These are phyloP conservation scores for Antheraea pernyi DNA, from an alignment of 1,140 invertebrate genomes.

Conservation along the genomic window DNA sequence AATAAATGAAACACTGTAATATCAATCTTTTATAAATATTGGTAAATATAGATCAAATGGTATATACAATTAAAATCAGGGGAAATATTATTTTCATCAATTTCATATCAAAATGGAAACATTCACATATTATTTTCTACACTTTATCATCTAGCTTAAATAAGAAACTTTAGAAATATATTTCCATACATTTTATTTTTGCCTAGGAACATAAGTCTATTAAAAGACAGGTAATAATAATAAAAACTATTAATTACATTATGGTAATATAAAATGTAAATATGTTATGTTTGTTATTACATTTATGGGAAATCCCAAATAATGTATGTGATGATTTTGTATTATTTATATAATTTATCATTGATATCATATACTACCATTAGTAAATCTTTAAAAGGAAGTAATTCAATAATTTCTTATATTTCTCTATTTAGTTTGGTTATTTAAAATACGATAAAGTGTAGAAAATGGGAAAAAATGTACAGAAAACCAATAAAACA, in stretches of 20 bases:
- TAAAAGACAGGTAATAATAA: neutral
- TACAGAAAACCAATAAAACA: constrained; percentile 68
- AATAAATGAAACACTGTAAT: constrained; percentile 62
- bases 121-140: constrained; percentile 72
- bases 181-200: constrained; percentile 42
- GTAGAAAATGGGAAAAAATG: constrained; percentile 72
- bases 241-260: neutral
- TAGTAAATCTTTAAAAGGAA: too few relatives aligned
- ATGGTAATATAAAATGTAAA: neutral
- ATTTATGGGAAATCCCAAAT: too few relatives aligned
- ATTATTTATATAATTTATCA: too few relatives aligned
- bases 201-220: constrained; percentile 56
- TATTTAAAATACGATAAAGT: constrained; percentile 63
- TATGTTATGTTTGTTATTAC: too few relatives aligned
- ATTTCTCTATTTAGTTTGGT: neutral
- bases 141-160: constrained; percentile 70
- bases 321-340: too few relatives aligned
- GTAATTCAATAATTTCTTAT: neutral
- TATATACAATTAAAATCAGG: constrained; percentile 78
- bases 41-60: constrained; percentile 77
- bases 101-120: constrained; percentile 75
- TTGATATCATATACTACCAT: too few relatives aligned
- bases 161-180: constrained; percentile 58
- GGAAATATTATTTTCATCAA: constrained; percentile 69
- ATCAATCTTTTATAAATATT: constrained; percentile 79